These are phyloP conservation scores for Timandra comae DNA, from an alignment of 2,888 invertebrate species.

Conservation along the genomic window DNA sequence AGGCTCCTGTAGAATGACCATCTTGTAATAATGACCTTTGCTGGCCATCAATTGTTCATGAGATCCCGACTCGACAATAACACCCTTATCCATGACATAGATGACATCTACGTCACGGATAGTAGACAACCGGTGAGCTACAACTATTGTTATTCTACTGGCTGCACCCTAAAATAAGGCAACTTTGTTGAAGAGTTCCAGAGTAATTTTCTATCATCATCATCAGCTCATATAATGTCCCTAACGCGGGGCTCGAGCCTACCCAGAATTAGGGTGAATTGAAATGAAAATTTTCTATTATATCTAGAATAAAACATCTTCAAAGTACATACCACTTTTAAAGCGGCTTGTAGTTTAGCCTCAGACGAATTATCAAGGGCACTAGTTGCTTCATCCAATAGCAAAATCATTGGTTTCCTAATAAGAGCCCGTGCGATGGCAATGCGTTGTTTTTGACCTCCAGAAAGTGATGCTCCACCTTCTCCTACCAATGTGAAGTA, in stretches of 20 bases:
- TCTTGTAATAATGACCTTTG: conserved; percentile 77
- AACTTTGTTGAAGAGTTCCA: too few relatives aligned
- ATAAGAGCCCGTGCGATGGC: conserved; percentile 81
- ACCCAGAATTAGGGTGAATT: too few relatives aligned
- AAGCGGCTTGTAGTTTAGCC: conserved; percentile 42
- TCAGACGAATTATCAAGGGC: conserved; percentile 81
- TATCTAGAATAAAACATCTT: neutral
- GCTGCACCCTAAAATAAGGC: conserved; percentile 81
- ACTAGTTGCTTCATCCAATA: conserved; percentile 79
- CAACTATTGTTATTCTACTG: conserved; percentile 86
- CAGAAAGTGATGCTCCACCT: conserved; percentile 77
- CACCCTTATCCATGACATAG: conserved; percentile 74
- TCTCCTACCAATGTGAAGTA: conserved; percentile 74
- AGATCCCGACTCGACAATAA: conserved; percentile 80
- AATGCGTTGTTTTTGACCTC: conserved; percentile 83
- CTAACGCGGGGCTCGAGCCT: too few relatives aligned
- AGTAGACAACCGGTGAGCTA: conserved; percentile 87
- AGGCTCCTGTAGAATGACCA: conserved; percentile 77
- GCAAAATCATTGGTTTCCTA: conserved; percentile 74
- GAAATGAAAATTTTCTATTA: too few relatives aligned
- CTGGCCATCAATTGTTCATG: conserved; percentile 79
- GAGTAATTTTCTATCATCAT: too few relatives aligned
- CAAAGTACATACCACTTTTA: conserved; percentile 23
- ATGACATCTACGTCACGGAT: conserved; percentile 77
- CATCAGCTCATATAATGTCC: too few relatives aligned